A percentile compares a stretch with the other conserved stretches of the same genome.
Evolutionary conservation across 1,140 invertebrate species (phyloP).

Genomic region (Trissolcus basalis): DNA sequence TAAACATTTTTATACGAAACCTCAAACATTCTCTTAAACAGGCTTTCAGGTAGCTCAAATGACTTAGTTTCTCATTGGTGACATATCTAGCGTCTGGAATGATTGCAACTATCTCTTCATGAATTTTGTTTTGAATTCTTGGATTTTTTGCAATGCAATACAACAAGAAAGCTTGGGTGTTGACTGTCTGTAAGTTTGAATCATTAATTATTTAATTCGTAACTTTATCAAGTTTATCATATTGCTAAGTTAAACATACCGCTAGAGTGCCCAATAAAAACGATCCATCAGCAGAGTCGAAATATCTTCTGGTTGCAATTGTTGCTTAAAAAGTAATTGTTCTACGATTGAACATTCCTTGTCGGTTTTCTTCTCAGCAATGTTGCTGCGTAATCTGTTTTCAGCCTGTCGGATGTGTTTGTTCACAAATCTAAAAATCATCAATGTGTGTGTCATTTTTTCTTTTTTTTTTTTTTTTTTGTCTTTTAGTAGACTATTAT

Average conservation of each 20-base stretch:
- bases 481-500: too few species aligned
- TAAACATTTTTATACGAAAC: too few species aligned
- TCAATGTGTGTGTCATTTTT: constrained; percentile 10
- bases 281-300: constrained; percentile 80
- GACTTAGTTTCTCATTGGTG: constrained; percentile 42
- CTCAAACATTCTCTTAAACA: constrained; percentile 82
- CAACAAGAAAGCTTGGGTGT: constrained; percentile 78
- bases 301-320: constrained; percentile 78
- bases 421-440: constrained; percentile 69
- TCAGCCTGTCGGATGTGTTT: constrained; percentile 69
- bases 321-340: constrained; percentile 76
- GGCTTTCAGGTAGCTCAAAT: constrained; percentile 80
- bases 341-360: constrained; percentile 71
- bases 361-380: constrained; percentile 1
- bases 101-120: constrained; percentile 76
- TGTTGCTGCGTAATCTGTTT: constrained; percentile 50
- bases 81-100: constrained; percentile 66
- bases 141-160: constrained; percentile 80
- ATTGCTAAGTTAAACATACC: constrained; percentile 61
- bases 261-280: constrained; percentile 79
- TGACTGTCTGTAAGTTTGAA: constrained; percentile 78
- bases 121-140: constrained; percentile 78
- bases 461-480: constrained; percentile 21
- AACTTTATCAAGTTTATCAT: too few species aligned
- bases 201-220: constrained; percentile 2